Evolutionary conservation across 53 echinoderm and acorn worm species (phyloP).

Genomic region (Patiria pectinifera): DNA sequence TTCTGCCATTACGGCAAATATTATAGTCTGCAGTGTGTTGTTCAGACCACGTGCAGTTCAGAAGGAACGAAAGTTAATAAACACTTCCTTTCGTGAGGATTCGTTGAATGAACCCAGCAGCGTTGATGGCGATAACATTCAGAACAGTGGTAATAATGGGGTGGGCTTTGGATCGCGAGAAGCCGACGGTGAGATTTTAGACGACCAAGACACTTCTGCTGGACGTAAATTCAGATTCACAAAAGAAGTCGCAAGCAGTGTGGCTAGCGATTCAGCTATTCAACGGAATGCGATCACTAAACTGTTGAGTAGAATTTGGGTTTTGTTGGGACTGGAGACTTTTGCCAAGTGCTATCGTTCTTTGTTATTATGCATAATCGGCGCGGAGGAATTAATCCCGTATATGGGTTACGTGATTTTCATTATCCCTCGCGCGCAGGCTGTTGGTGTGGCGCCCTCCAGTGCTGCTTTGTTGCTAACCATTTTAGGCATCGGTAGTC

Average conservation of each 20-base stretch:
- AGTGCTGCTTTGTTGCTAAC: conserved; percentile 64
- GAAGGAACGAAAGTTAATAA: neutral
- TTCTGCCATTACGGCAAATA: conserved; percentile 19
- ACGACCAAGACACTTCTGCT: no score
- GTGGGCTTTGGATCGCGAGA: neutral
- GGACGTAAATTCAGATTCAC: neutral
- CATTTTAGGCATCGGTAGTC: conserved; percentile 60
- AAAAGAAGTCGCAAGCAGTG: neutral
- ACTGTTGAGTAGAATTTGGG: neutral
- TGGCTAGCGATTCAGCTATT: neutral
- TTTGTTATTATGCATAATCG: neutral
- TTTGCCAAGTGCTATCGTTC: neutral
- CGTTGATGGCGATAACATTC: neutral
- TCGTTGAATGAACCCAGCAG: neutral
- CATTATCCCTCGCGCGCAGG: neutral
- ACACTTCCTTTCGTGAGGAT: neutral
- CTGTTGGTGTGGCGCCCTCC: neutral
- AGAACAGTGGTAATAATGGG: neutral
- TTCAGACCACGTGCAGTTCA: neutral
- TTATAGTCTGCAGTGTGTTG: neutral
- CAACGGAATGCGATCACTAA: neutral
- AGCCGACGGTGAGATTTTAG: neutral
- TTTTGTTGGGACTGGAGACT: neutral
- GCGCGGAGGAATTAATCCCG: neutral
- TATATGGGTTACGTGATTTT: neutral